phyloP scores from a whole-genome alignment of 2,113 vertebrate species.

The Chrysemys picta region DNA sequence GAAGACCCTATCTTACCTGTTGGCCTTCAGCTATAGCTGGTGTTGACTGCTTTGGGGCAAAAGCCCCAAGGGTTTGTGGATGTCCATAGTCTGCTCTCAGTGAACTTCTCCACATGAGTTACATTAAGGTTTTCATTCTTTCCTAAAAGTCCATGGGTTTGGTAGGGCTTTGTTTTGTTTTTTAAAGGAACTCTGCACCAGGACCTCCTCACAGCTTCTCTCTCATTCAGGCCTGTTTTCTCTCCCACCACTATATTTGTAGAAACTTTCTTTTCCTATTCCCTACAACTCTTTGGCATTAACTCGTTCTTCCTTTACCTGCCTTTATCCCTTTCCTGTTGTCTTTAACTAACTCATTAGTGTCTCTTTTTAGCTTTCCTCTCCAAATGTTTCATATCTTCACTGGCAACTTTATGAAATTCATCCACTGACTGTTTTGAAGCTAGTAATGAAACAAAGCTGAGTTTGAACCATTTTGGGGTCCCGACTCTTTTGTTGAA shows the following conservation, averaged over 20 bases:
- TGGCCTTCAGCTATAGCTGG: neutral
- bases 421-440: neutral
- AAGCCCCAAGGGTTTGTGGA: neutral
- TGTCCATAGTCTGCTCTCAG: neutral
- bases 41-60: too few relatives aligned
- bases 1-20: neutral
- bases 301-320: neutral
- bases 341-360: neutral
- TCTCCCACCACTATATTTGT: neutral
- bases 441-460: neutral
- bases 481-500: neutral
- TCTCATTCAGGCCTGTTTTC: neutral
- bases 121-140: neutral
- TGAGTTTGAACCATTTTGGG: neutral
- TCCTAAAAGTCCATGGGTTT: neutral
- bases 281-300: neutral
- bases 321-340: neutral
- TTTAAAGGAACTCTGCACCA: neutral
- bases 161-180: too few relatives aligned
- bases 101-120: neutral
- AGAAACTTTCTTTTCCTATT: neutral
- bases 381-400: neutral
- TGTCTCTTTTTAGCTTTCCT: neutral
- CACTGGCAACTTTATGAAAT: neutral
- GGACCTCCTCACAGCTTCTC: neutral